Base-by-base conservation (phyloP, 2,113 vertebrate genomes). In the Diphyllodes magnificus region DNA sequence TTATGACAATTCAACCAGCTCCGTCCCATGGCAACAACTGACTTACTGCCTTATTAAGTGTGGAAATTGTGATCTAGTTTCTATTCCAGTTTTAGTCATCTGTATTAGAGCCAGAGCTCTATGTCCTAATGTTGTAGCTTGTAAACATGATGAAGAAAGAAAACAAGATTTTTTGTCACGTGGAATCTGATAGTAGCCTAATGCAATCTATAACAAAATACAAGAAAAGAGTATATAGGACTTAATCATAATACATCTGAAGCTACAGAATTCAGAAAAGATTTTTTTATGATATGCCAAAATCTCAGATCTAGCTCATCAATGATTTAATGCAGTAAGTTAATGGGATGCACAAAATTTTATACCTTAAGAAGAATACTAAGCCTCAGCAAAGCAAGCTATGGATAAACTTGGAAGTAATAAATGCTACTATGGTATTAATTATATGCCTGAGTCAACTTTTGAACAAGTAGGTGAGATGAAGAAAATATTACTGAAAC, bases 21-120 rank as follows among this genome's bases (percentile, higher is more conserved):
- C 60, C 37, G 15, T 90, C 39, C 69, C 53, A 39, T 6, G 45
- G 56, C 65, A 91, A 82, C n/a, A 75, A 57, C 57, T 54, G n/a
- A 94, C 64, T 94, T 95, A 86, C 24, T 92, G 81, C 80, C 78
- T 96, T 96, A 93, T 94, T 94, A 95, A 95, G 89, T 57, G 90
- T 92, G 79, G 91, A 96, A 94, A 95, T 64, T 75, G 56, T 76
- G 72, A 94, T 95, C 51, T 57, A 89, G 69, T 57, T 93, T 87
- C 81, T 82, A 57, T 76, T 75, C 25, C 81, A 69, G 69, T 86
- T 91, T 82, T 72, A 95, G 70, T 30, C 53, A 49, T 31, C 53
- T 71, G 28, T 71, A 25, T 31, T n/a, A 86, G 15, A 78, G 49
- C 9, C 86, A 89, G 61, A 81, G 49, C 15, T 68, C 37, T 51